A percentile compares a stretch with the other conserved stretches of the same genome.
phyloP scores from a whole-genome alignment of 2,888 invertebrate genomes.

The Heliconius ethilla region DNA sequence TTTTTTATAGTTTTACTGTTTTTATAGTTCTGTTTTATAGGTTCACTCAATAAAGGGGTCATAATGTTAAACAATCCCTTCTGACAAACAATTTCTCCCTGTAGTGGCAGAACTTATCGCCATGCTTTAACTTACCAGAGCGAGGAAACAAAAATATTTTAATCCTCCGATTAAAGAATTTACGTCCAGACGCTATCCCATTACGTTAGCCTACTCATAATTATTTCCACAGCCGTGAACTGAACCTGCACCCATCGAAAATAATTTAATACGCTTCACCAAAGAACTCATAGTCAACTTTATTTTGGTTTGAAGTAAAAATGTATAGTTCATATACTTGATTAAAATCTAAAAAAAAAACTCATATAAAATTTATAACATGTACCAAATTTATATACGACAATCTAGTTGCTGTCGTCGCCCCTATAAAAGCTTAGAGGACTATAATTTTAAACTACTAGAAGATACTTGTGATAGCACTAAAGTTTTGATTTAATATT shows the following conservation, averaged over 20 bases:
- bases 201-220: too few species aligned
- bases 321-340: background rate
- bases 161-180: too few species aligned
- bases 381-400: conserved; percentile 2
- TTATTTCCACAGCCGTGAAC: background rate
- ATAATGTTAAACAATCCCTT: too few species aligned
- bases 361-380: conserved; percentile 7
- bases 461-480: conserved; percentile 21
- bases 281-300: too few species aligned
- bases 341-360: background rate
- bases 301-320: background rate
- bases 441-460: conserved; percentile 30
- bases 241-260: background rate
- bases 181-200: too few species aligned
- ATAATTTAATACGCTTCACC: background rate
- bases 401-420: conserved; percentile 21
- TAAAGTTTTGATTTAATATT: conserved; percentile 41
- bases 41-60: too few species aligned
- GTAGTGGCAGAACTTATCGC: too few species aligned
- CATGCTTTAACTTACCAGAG: too few species aligned
- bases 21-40: too few species aligned
- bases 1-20: too few species aligned
- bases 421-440: conserved; percentile 28
- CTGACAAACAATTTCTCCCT: too few species aligned
- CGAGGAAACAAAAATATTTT: too few species aligned